A percentile compares a stretch with the other conserved stretches of the same genome.
Conservation (phyloP, 2,797 vertebrate genomes). For the Hoplostethus atlanticus region DNA sequence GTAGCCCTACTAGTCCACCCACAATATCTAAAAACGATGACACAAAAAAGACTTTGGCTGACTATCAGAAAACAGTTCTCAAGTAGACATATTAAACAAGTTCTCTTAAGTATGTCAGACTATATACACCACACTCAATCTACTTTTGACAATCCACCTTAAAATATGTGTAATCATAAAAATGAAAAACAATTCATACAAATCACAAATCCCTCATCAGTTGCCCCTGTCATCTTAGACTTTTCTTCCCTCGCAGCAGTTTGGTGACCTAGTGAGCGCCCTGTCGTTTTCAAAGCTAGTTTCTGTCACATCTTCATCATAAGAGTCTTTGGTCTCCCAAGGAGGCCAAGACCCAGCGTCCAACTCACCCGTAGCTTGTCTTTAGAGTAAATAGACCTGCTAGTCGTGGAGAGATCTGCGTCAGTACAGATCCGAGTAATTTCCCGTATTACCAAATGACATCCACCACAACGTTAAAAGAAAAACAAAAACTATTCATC, state of each 20-base stretch:
- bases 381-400: slow-evolving; percentile 86
- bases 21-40: too few relatives aligned
- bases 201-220: slow-evolving; percentile 51
- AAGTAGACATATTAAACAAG: too few relatives aligned
- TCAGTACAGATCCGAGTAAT: slow-evolving; percentile 42
- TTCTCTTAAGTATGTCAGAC: too few relatives aligned
- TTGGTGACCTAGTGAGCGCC: slow-evolving; percentile 80
- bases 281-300: slow-evolving; percentile 81
- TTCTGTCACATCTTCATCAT: slow-evolving; percentile 51
- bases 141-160: slow-evolving; percentile 66
- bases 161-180: slow-evolving; percentile 77
- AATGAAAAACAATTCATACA: slow-evolving; percentile 58
- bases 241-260: slow-evolving; percentile 82
- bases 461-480: slow-evolving; percentile 66
- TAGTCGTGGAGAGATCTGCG: slow-evolving; percentile 79
- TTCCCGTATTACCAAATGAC: slow-evolving; percentile 80
- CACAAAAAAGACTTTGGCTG: too few relatives aligned
- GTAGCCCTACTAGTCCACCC: too few relatives aligned
- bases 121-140: too few relatives aligned
- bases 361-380: slow-evolving; percentile 65
- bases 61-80: too few relatives aligned
- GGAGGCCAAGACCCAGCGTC: slow-evolving; percentile 58
- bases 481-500: slow-evolving; percentile 32
- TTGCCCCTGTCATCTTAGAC: slow-evolving; percentile 65
- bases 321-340: slow-evolving; percentile 78